phyloP scores from a whole-genome alignment of 1,140 invertebrate species.

The Drosophila equinoxialis region DNA sequence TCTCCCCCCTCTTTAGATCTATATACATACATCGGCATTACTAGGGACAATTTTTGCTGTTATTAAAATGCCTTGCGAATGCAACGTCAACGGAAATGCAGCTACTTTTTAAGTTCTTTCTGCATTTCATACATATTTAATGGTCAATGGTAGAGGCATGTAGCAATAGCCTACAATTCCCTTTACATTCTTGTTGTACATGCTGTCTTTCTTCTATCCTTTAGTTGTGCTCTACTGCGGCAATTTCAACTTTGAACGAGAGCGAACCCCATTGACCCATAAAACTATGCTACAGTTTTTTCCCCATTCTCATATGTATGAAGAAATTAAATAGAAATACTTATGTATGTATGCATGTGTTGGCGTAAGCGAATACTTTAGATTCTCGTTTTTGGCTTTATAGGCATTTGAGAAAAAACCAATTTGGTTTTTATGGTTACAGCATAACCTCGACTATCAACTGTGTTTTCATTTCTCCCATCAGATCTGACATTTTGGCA shows the following conservation, averaged over 20 bases:
- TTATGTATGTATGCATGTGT: not conserved
- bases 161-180: conserved; percentile 47
- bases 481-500: no score
- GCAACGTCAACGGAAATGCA: conserved; percentile 71
- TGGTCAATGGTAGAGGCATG: conserved; percentile 31
- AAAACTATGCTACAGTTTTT: conserved; percentile 38
- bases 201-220: no score
- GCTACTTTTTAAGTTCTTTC: conserved; percentile 33
- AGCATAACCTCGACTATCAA: no score
- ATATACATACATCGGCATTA: not conserved
- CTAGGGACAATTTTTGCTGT: conserved; percentile 42
- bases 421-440: not conserved
- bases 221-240: conserved; percentile 5
- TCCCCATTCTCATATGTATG: not conserved
- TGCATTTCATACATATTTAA: conserved; percentile 69
- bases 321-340: conserved; percentile 12
- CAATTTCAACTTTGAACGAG: conserved; percentile 34
- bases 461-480: no score
- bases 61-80: conserved; percentile 44
- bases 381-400: not conserved
- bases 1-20: no score
- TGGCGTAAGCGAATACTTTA: not conserved
- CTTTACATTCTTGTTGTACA: conserved; percentile 16
- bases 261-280: conserved; percentile 47
- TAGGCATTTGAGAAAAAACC: not conserved